Evolutionary conservation across 2,113 vertebrate genomes (phyloP), one percentile per base, ranked within the genome.

Genomic region (Propithecus coquereli): DNA sequence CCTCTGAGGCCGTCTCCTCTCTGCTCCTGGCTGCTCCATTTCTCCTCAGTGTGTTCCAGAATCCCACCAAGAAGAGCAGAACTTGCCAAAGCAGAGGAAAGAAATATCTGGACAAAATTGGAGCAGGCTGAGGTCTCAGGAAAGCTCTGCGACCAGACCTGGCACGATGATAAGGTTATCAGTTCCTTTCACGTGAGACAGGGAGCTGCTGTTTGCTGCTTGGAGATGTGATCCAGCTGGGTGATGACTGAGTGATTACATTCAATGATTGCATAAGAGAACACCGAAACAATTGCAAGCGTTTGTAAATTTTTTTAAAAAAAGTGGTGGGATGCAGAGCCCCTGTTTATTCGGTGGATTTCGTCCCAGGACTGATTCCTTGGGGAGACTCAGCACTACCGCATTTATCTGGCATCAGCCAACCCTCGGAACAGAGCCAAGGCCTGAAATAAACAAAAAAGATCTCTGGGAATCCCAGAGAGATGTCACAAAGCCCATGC

Each of bases 201-300:
- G 2, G 22, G 77, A 95, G 94, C 95, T 96, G 95, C 95, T 96
- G 91, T 92, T 96, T 91, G 96, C 96, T 96, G 84, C 87, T 71
- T 45, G 22, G 94, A 86, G 79, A 96, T 57, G 8, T 25, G 50
- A n/a, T n/a, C 93, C 95, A 96, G 93, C 96, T 76, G 91, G 91
- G 74, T 43, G 16, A 2, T 40, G 71, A 80, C 91, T 27, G 82
- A 68, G 40, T 77, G 25, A 52, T 92, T 80, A n/a, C 63, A 80
- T 70, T 83, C 91, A 40, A 92, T 40, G 86, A 92, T 80, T 96
- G 79, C 79, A 30, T 77, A 91, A 97, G 95, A 91, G 82, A 91
- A 70, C 37, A 47, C 47, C 13, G 57, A 83, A 80, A 70, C 30
- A 80, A 73, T 82, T 54, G 57, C 32, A 90, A 87, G 40, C 90